Evolutionary conservation across 1,140 invertebrate genomes (phyloP), one percentile per base, ranked within the genome.

Genomic region (Homalodisca vitripennis): DNA sequence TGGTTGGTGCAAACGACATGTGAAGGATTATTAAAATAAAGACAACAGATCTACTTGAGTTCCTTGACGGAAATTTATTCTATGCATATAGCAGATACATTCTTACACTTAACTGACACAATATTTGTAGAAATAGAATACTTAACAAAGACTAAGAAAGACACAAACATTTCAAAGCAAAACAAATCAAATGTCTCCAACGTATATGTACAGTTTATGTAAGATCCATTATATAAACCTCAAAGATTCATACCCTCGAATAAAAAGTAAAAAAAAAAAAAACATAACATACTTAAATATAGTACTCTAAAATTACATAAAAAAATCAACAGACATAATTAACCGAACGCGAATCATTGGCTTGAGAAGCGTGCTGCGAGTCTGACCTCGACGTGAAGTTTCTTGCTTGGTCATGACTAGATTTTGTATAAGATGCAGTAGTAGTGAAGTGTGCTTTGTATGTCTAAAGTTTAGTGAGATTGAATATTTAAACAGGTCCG

Each of bases 111-210:
- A 60, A 60, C 55, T 60, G 55, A 60, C 55, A 60, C 55, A 30
- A 60, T 60, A 60, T 60, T 60, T 60, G 55, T 60, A 60, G 22
- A 60, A 60, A 60, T 60, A 60, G 22, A 60, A 60, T 60, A 51
- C 27, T 60, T 60, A 60, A 41, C 34, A 41, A 26, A 60, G 29
- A 60, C 55, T 60, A 60, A 60, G 55, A 60, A 60, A 60, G 55
- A 60, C 55, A 60, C 55, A 60, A 60, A 60, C 55, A 60, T 60
- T 60, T 27, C 27, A 60, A 60, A 60, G 55, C 55, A 60, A 60
- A 60, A 60, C 55, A 60, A 53, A 14, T 22, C 24, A 22, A 6
- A 60, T 60, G 29, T 60, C 14, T 30, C 14, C 55, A 60, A 60
- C 22, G 6, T 60, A 27, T 60, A 60, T 60, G 55, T 60, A 60